These are phyloP conservation scores for Galaxea fascicularis DNA, from an alignment of 92 coral and sea anemone genomes.

Conservation along the genomic window DNA sequence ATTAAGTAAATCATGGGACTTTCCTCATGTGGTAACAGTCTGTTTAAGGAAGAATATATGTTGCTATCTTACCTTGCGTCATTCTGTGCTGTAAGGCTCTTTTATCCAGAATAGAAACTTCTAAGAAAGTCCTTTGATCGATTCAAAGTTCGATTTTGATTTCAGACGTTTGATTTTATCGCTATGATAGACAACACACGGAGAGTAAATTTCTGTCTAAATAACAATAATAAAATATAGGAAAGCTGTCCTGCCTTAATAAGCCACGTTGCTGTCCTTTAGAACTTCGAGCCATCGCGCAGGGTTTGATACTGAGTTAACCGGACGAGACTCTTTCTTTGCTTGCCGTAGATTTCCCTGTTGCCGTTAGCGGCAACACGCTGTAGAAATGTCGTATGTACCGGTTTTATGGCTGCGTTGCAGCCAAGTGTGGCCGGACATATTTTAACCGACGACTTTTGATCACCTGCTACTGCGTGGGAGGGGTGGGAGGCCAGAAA, in stretches of 20 bases:
- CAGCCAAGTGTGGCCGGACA: neutral
- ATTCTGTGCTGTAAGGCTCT: neutral
- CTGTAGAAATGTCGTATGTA: neutral
- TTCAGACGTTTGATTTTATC: neutral
- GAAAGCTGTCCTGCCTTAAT: neutral
- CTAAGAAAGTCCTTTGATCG: neutral
- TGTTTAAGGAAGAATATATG: neutral
- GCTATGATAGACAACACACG: slow-evolving; percentile 6
- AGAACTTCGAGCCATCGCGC: neutral
- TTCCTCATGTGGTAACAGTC: neutral
- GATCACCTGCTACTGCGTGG: slow-evolving; percentile 48
- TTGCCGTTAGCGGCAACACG: neutral
- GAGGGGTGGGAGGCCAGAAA: slow-evolving; percentile 15
- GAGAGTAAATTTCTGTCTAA: neutral
- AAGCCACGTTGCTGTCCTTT: neutral
- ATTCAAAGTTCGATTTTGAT: neutral
- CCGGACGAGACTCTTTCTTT: neutral
- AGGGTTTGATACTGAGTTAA: neutral
- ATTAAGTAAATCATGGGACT: neutral
- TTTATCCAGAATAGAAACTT: too few species aligned
- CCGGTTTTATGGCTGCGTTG: neutral
- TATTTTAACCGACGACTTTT: slow-evolving; percentile 15
- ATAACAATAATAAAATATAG: neutral
- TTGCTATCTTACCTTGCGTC: neutral
- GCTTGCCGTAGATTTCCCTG: too few species aligned